Conservation (phyloP, 1,140 invertebrate genomes). For the Zophobas morio region DNA sequence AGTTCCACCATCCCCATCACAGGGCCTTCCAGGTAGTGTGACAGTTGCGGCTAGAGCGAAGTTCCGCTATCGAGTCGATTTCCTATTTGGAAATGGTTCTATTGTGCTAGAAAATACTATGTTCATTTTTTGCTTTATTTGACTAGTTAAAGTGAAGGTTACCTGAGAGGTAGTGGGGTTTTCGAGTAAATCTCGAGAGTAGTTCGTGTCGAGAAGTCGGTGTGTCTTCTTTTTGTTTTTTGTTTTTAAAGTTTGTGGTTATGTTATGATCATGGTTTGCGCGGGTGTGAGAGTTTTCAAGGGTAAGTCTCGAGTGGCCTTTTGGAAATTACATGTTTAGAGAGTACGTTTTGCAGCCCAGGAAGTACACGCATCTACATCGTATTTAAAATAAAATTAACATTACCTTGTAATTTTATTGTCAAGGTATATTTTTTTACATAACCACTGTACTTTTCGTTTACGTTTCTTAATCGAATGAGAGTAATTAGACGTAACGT, state of each 20-base stretch:
- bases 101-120: constrained; percentile 19
- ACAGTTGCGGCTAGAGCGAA: not conserved
- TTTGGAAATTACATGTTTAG: constrained; percentile 34
- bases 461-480: constrained; percentile 39
- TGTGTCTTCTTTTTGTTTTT: constrained; percentile 17
- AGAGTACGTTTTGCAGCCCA: constrained; percentile 40
- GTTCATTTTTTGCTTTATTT: constrained; percentile 33
- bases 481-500: constrained; percentile 35
- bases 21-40: constrained; percentile 73
- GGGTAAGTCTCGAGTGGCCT: constrained; percentile 14
- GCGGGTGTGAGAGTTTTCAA: constrained; percentile 4
- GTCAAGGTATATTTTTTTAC: constrained; percentile 48
- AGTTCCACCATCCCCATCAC: constrained; percentile 75
- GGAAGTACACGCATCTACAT: constrained; percentile 47
- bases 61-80: constrained; percentile 18
- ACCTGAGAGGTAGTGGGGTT: constrained; percentile 26
- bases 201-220: constrained; percentile 22
- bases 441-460: constrained; percentile 27
- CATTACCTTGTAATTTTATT: constrained; percentile 54
- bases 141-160: constrained; percentile 38
- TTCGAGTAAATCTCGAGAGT: constrained; percentile 26
- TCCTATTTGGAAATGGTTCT: constrained; percentile 28
- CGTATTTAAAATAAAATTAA: constrained; percentile 55
- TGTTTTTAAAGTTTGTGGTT: constrained; percentile 7
- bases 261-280: constrained; percentile 7